Evolutionary conservation across 37 sponge, comb jelly and placozoan species (phyloP).

Genomic region (Crambe crambe): DNA sequence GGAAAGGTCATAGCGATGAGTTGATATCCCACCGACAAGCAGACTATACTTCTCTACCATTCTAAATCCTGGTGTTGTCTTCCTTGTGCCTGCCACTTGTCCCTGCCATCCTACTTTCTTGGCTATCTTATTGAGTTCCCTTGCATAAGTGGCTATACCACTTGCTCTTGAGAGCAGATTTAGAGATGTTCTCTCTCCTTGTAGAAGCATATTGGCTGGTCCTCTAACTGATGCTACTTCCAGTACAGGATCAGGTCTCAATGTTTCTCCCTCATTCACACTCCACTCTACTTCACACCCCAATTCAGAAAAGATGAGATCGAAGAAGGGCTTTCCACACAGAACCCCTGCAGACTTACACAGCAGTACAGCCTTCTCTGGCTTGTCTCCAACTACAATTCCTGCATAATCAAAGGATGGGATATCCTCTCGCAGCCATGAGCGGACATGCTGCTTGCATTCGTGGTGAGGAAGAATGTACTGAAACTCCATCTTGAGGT

Average conservation of each 20-base stretch:
- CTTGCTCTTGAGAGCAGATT: conserved; percentile 86
- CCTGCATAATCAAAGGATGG: conserved; percentile 90
- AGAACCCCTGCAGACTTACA: conserved; percentile 87
- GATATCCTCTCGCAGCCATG: conserved; percentile 90
- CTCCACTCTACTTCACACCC: conserved; percentile 81
- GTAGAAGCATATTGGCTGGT: conserved; percentile 70
- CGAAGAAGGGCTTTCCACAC: conserved; percentile 85
- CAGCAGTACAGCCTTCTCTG: conserved; percentile 79
- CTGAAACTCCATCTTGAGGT: background rate
- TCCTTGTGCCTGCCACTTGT: conserved; percentile 92
- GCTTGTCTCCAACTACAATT: conserved; percentile 76
- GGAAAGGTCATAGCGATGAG: conserved; percentile 87
- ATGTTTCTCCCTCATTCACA: conserved; percentile 59
- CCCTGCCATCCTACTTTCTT: conserved; percentile 73
- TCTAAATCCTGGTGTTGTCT: conserved; percentile 97
- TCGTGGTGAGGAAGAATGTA: conserved; percentile 55
- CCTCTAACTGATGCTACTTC: conserved; percentile 76
- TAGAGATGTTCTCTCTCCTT: conserved; percentile 91
- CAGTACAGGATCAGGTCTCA: conserved; percentile 54
- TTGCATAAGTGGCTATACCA: conserved; percentile 85
- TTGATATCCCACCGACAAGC: conserved; percentile 87
- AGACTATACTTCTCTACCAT: conserved; percentile 93
- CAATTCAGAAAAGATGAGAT: conserved; percentile 77
- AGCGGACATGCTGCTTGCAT: conserved; percentile 34
- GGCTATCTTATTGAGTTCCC: conserved; percentile 50